These are phyloP conservation scores for Nerophis ophidion DNA, from an alignment of 2,113 vertebrate genomes.

Conservation along the genomic window DNA sequence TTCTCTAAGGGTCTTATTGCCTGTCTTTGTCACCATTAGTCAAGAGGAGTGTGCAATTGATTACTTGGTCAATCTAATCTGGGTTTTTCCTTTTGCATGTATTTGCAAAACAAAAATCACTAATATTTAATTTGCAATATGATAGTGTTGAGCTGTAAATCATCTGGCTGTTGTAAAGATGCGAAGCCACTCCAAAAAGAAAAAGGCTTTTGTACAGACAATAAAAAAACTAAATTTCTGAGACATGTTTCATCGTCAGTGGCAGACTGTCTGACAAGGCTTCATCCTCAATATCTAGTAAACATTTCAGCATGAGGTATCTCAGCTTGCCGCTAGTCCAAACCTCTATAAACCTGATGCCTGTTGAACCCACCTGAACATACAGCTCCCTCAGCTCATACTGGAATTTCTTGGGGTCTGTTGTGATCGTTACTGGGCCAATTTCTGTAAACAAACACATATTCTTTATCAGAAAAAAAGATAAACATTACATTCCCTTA, in stretches of 20 bases:
- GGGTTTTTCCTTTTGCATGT: conserved; percentile 31
- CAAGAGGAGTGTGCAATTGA: background rate
- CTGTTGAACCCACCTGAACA: conserved; percentile 83
- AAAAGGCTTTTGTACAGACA: conserved; percentile 7
- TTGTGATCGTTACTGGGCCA: conserved; percentile 95
- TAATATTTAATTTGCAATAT: background rate
- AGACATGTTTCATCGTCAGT: conserved; percentile 8
- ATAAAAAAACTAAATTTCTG: conserved; percentile 5
- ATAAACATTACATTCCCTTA: conserved; percentile 32
- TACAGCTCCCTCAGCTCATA: conserved; percentile 95
- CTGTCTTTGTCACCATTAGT: conserved; percentile 2
- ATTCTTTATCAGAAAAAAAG: conserved; percentile 36
- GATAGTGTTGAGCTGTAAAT: conserved; percentile 4
- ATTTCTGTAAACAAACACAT: conserved; percentile 79
- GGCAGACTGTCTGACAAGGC: background rate
- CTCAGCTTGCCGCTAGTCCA: background rate
- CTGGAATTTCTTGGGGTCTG: conserved; percentile 97
- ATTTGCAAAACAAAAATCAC: conserved; percentile 11
- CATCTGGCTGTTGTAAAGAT: background rate
- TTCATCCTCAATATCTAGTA: background rate
- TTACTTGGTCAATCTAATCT: conserved; percentile 15
- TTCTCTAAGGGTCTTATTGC: conserved; percentile 10
- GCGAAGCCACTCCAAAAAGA: background rate
- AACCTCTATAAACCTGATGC: conserved; percentile 7
- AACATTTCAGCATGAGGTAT: background rate